Percentiles rank a stretch among this genome's conserved stretches.
These are phyloP conservation scores for Syngnathoides biaculeatus DNA, from an alignment of 2,113 vertebrate species.

Conservation along the genomic window DNA sequence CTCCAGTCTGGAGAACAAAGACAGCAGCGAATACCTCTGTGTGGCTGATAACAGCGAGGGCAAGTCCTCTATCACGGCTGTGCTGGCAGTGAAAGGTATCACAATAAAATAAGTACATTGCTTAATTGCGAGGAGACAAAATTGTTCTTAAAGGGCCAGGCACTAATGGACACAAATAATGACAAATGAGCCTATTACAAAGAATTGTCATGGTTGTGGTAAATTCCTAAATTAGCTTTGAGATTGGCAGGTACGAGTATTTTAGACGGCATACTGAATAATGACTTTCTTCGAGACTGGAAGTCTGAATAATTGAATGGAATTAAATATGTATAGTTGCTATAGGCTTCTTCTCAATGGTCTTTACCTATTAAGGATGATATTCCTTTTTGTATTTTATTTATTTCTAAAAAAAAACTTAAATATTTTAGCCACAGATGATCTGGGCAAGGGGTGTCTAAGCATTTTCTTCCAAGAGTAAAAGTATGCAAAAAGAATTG, in stretches of 20 bases:
- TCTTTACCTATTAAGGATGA: too few species aligned
- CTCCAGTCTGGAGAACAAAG: constrained; percentile 66
- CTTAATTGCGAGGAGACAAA: constrained; percentile 2
- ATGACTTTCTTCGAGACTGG: neutral
- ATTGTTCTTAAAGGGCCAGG: constrained; percentile 1
- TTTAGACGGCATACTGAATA: neutral
- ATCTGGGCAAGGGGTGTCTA: too few species aligned
- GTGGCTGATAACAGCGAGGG: constrained; percentile 79
- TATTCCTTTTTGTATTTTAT: too few species aligned
- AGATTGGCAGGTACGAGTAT: neutral
- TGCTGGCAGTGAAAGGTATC: constrained; percentile 86
- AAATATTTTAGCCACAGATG: too few species aligned
- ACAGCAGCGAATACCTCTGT: constrained; percentile 83
- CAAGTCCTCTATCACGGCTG: constrained; percentile 73
- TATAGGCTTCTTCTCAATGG: too few species aligned
- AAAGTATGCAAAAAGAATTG: neutral
- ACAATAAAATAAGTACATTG: constrained; percentile 13
- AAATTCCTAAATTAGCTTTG: neutral
- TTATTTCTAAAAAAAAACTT: too few species aligned
- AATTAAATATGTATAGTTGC: neutral
- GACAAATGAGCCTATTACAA: neutral
- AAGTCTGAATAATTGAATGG: neutral
- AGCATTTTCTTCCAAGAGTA: neutral
- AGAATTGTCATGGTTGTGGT: neutral
- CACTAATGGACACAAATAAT: neutral